Base-by-base conservation (phyloP, 2,888 invertebrate species). In the Autographa pulchrina region DNA sequence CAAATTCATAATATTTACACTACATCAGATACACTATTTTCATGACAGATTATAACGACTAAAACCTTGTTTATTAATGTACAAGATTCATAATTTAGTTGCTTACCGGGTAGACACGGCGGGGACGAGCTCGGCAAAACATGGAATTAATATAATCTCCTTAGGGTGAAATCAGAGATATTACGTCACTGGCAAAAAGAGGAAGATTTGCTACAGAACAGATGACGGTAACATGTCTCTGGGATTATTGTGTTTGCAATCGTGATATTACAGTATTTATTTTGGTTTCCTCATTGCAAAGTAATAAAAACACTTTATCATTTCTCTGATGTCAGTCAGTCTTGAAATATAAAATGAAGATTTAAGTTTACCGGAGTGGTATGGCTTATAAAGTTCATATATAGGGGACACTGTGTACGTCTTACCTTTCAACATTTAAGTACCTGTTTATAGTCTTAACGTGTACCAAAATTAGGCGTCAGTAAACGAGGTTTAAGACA, bases 71-170 rank as follows among this genome's bases (percentile, higher is more conserved):
- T 48, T 48, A 48, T 6, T n/a, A 48, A n/a, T 48, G 48, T 48
- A n/a, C 48, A 5, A 7, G n/a, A 48, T 48, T 48, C 5, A 48
- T 48, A 48, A 48, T 48, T 48, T 7, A 48, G 48, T 48, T 48
- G n/a, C 48, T n/a, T n/a, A n/a, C 48, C n/a, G 48, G 48, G 48
- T n/a, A 16, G 48, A 48, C n/a, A 48, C n/a, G 43, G n/a, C 48
- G 48, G 11, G n/a, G 6, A 48, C n/a, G 43, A 43, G 43, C 38
- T 38, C 43, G 48, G 48, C 48, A 48, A 48, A 48, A 48, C 48
- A 48, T n/a, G 48, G 48, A 48, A 48, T 48, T 48, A 48, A 48
- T 48, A 48, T 48, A 48, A 48, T n/a, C 48, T 48, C 48, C 48
- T 48, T 48, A 48, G 48, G 48, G 48, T 48, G 48, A 48, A 48